Conservation (phyloP, 2,113 vertebrate genomes). For the Oreochromis niloticus region DNA sequence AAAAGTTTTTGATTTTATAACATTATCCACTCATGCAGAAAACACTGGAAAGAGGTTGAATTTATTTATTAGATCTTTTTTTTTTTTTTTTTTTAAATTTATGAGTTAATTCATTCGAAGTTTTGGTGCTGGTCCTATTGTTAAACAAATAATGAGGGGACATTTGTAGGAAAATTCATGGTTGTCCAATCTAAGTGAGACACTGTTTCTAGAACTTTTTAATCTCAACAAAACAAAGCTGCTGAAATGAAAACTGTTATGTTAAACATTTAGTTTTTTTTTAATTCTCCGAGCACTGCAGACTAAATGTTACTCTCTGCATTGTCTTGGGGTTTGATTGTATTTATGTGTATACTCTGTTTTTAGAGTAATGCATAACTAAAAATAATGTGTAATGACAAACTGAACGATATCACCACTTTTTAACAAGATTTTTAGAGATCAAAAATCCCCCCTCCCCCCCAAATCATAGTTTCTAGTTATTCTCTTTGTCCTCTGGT, state of each 20-base stretch:
- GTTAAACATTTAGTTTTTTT: neutral
- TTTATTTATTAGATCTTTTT: neutral
- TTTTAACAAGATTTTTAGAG: neutral
- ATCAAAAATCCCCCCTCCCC: neutral
- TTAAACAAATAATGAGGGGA: neutral
- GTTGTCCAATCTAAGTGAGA: neutral
- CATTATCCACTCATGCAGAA: neutral
- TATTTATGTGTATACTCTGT: neutral
- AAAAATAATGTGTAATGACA: neutral
- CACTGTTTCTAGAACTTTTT: neutral
- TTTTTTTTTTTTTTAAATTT: neutral
- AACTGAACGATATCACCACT: neutral
- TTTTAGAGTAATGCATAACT: neutral
- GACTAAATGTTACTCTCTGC: neutral
- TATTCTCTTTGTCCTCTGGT: neutral
- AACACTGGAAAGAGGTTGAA: neutral
- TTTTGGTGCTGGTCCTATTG: neutral
- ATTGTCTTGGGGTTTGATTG: neutral
- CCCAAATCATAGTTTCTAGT: neutral
- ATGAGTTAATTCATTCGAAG: neutral
- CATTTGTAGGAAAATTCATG: neutral
- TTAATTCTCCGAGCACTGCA: neutral
- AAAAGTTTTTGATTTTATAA: neutral
- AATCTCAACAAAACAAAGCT: neutral
- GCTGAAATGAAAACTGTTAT: neutral